Percentiles rank a stretch among this genome's conserved stretches.
Evolutionary conservation across 2,888 invertebrate genomes (phyloP).

Genomic region (Drosophila maculinotata): DNA sequence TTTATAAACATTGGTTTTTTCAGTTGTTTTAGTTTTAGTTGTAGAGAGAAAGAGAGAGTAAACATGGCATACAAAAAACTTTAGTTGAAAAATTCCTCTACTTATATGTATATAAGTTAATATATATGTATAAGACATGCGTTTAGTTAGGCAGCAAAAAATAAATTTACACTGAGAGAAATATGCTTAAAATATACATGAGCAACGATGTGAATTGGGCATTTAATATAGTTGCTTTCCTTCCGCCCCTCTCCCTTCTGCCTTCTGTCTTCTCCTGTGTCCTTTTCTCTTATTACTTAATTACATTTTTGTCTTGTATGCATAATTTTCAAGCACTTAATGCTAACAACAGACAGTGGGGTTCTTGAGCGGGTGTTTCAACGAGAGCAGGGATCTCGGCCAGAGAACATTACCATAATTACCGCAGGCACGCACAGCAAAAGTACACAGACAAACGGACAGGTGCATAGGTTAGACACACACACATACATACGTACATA

Average conservation of each 20-base stretch:
- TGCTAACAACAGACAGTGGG: conserved; percentile 37
- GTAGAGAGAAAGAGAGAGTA: conserved; percentile 76
- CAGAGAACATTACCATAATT: conserved; percentile 72
- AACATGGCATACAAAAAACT: conserved; percentile 77
- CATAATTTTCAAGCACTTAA: conserved; percentile 65
- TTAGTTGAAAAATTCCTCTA: conserved; percentile 75
- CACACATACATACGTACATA: conserved; percentile 21
- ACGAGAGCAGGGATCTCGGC: conserved; percentile 35
- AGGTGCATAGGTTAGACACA: conserved; percentile 31
- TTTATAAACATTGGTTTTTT: conserved; percentile 18
- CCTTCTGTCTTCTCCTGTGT: background rate
- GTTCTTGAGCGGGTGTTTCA: background rate
- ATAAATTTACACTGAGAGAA: conserved; percentile 54
- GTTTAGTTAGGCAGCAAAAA: conserved; percentile 58
- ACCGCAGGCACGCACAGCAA: conserved; percentile 57
- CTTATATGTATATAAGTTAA: conserved; percentile 43
- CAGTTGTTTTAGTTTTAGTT: conserved; percentile 22
- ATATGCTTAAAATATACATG: conserved; percentile 70
- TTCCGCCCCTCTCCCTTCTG: background rate
- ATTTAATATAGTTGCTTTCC: conserved; percentile 23
- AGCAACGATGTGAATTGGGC: conserved; percentile 59
- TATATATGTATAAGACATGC: conserved; percentile 55
- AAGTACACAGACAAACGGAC: conserved; percentile 31
- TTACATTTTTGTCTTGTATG: conserved; percentile 67
- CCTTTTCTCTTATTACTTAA: conserved; percentile 59